These are phyloP conservation scores for Psephotus haematonotus DNA, from an alignment of 2,113 vertebrate genomes.

Conservation along the genomic window DNA sequence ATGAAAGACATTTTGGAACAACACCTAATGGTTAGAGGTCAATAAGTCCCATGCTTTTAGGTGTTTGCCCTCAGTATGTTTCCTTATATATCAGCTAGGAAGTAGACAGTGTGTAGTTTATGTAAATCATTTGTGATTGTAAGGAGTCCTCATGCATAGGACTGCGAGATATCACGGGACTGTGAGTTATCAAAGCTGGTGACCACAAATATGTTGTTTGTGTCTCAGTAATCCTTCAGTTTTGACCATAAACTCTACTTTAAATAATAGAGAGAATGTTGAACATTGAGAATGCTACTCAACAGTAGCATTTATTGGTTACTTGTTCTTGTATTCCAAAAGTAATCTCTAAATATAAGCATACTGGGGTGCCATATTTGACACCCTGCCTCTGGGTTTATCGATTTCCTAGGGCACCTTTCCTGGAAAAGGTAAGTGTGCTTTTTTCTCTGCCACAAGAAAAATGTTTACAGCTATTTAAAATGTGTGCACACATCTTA, in stretches of 20 bases:
- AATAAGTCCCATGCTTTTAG: not conserved
- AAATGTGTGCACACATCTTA: not conserved
- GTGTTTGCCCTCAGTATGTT: not conserved
- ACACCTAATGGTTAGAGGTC: not conserved
- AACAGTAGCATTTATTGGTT: not conserved
- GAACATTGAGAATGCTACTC: not conserved
- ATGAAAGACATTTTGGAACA: not conserved
- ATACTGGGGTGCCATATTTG: not conserved
- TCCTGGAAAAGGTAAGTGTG: not conserved
- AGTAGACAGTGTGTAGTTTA: not conserved
- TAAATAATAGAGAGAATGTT: not conserved
- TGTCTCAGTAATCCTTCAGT: not conserved
- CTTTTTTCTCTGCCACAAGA: not conserved
- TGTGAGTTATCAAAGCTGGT: not conserved
- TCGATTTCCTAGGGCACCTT: not conserved
- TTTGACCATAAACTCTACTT: not conserved
- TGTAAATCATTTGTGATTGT: not conserved
- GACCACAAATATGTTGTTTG: not conserved
- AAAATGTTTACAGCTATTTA: not conserved
- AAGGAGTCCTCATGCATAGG: not conserved
- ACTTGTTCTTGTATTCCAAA: not conserved
- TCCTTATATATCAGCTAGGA: not conserved
- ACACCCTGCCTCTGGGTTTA: not conserved
- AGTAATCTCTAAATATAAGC: not conserved
- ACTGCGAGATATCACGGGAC: not conserved